Evolutionary conservation across 1,140 invertebrate species (phyloP).

Genomic region (Ceratosolen solmsi): DNA sequence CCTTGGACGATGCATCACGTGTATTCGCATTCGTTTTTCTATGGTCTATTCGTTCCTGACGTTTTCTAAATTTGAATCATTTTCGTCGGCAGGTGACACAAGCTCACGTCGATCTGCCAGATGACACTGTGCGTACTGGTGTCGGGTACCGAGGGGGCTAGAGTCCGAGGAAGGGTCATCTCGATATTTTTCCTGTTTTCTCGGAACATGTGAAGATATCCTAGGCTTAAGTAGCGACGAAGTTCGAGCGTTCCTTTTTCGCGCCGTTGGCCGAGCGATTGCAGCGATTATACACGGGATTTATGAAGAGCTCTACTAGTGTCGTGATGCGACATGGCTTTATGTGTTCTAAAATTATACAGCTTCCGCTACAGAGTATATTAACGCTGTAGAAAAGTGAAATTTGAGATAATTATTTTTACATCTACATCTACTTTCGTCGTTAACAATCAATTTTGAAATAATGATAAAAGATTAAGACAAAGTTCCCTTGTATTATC

Average conservation of each 20-base stretch:
- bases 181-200: too few species aligned
- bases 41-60: too few species aligned
- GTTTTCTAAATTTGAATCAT: slow-evolving; percentile 16
- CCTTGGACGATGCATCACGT: background rate
- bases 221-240: too few species aligned
- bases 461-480: too few species aligned
- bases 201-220: too few species aligned
- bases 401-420: background rate
- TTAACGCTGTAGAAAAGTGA: background rate
- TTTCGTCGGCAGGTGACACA: background rate
- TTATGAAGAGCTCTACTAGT: background rate
- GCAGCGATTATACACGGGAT: background rate
- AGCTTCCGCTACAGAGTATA: background rate
- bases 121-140: too few species aligned
- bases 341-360: slow-evolving; percentile 7
- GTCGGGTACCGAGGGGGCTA: too few species aligned
- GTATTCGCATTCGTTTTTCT: background rate
- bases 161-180: too few species aligned
- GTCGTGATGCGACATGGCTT: background rate
- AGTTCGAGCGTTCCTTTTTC: background rate
- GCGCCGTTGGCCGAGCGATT: background rate
- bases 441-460: too few species aligned
- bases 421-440: background rate
- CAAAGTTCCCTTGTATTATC: too few species aligned
- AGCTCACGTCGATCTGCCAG: too few species aligned